A percentile compares a stretch with the other conserved stretches of the same genome.
Conservation (phyloP, 2,113 vertebrate genomes). For the Ginglymostoma cirratum region DNA sequence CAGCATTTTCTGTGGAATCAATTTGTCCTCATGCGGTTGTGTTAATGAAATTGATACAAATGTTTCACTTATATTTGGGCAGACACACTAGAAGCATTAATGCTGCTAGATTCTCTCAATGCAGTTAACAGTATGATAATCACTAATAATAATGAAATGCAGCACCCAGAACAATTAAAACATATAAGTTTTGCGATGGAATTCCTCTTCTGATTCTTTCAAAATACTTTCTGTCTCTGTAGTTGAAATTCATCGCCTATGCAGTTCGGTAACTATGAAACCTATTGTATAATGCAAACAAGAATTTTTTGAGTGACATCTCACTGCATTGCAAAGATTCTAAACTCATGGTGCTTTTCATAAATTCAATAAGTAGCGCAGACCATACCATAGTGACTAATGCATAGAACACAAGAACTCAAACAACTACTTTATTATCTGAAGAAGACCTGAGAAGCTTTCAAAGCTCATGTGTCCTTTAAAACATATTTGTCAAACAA, state of each 20-base stretch:
- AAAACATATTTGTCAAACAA: constrained; percentile 9
- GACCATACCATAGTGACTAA: not conserved
- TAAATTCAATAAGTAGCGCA: not conserved
- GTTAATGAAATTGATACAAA: not conserved
- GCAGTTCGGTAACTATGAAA: not conserved
- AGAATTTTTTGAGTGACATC: not conserved
- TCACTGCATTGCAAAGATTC: no score
- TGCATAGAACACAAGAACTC: not conserved
- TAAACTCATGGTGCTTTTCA: not conserved
- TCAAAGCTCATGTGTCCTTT: not conserved
- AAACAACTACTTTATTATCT: not conserved
- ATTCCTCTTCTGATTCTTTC: not conserved
- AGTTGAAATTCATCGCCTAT: not conserved
- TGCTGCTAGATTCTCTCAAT: not conserved
- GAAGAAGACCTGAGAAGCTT: constrained; percentile 1
- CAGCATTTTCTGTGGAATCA: not conserved
- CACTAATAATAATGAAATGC: not conserved
- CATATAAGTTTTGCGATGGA: not conserved
- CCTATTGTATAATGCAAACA: not conserved
- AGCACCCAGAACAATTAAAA: not conserved
- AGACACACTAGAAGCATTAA: not conserved
- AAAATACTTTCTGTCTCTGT: not conserved
- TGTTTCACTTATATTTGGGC: not conserved
- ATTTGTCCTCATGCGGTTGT: not conserved
- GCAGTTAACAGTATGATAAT: not conserved